Conservation (phyloP, 2,888 invertebrate species). For the Cephus sareptanus region DNA sequence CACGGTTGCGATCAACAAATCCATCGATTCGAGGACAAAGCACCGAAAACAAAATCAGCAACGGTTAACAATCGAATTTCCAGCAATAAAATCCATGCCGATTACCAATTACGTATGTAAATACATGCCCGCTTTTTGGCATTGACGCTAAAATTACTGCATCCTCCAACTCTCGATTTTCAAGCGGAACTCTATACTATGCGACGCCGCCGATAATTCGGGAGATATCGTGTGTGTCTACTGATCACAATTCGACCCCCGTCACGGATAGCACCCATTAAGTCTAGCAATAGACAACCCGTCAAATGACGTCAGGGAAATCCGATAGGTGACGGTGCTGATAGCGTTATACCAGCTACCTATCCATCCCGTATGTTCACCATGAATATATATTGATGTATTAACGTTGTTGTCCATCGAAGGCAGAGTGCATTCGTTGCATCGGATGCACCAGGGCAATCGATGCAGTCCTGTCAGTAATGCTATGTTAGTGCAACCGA, state of each 20-base stretch:
- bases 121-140: slow-evolving; percentile 23
- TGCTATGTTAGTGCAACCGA: slow-evolving; percentile 30
- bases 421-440: slow-evolving; percentile 16
- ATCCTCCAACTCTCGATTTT: background rate
- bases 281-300: slow-evolving; percentile 27
- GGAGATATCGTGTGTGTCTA: background rate
- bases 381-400: slow-evolving; percentile 22
- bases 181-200: background rate
- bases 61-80: slow-evolving; percentile 44
- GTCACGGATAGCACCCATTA: slow-evolving; percentile 17
- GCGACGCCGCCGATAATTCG: background rate
- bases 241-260: background rate
- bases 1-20: too few relatives aligned
- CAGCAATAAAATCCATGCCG: slow-evolving; percentile 39
- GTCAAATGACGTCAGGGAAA: slow-evolving; percentile 28
- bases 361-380: slow-evolving; percentile 5
- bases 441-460: slow-evolving; percentile 21
- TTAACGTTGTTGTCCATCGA: slow-evolving; percentile 29
- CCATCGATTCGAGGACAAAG: slow-evolving; percentile 29
- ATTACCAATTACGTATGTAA: slow-evolving; percentile 55
- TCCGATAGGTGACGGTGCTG: slow-evolving; percentile 29
- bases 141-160: background rate
- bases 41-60: slow-evolving; percentile 46
- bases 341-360: slow-evolving; percentile 2
- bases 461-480: background rate